Conservation (phyloP, 2,797 vertebrate species). For the Sebastes baramenuke region DNA sequence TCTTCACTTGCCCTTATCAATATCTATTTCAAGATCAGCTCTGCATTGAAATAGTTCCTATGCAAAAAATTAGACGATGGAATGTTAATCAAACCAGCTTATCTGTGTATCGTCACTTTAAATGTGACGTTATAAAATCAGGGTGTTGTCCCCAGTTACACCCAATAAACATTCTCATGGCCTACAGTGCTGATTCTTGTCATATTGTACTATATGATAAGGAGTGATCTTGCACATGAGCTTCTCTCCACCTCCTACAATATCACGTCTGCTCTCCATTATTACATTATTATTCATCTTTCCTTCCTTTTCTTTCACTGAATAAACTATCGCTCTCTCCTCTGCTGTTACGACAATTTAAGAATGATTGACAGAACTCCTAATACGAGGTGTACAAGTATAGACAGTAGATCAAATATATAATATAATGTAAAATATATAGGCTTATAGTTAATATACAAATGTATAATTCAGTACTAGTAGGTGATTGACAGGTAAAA, state of each 20-base stretch:
- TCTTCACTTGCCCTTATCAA: neutral
- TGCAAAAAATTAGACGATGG: neutral
- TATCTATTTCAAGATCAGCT: neutral
- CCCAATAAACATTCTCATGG: neutral
- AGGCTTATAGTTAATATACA: too few relatives aligned
- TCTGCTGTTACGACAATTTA: too few relatives aligned
- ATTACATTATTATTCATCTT: neutral
- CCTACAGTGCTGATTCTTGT: neutral
- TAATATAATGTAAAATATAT: too few relatives aligned
- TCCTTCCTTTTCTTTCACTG: conserved; percentile 3
- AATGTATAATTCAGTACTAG: too few relatives aligned
- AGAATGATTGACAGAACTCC: too few relatives aligned
- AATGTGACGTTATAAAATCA: neutral
- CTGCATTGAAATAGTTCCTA: neutral
- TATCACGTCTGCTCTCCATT: conserved; percentile 20
- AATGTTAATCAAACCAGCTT: neutral
- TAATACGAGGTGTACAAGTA: too few relatives aligned
- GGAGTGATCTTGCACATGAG: neutral
- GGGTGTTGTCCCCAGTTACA: neutral
- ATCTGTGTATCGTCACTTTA: neutral
- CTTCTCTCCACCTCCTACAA: conserved; percentile 4
- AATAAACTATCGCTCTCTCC: neutral
- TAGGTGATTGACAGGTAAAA: too few relatives aligned
- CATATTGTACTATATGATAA: neutral
- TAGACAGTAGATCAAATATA: too few relatives aligned